A percentile compares a stretch with the other conserved stretches of the same genome.
phyloP scores from a whole-genome alignment of 2,888 invertebrate genomes.

The Tipula helvola region DNA sequence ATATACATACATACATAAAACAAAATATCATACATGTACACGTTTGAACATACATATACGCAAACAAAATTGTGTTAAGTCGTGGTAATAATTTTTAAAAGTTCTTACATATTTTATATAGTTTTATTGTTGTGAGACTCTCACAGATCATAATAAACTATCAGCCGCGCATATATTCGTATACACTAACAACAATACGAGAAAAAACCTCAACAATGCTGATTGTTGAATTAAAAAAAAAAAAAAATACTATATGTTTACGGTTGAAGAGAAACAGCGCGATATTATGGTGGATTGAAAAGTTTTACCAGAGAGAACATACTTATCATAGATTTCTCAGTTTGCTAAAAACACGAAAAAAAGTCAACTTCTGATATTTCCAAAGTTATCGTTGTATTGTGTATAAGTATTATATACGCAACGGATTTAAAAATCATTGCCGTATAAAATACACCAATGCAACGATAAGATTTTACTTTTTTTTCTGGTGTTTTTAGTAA shows the following conservation, averaged over 20 bases:
- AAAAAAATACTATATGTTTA: not conserved
- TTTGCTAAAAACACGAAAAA: too few species aligned
- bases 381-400: too few species aligned
- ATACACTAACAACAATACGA: not conserved
- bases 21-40: not conserved
- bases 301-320: too few species aligned
- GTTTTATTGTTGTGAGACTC: not conserved
- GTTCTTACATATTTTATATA: not conserved
- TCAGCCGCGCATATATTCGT: not conserved
- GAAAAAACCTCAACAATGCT: not conserved
- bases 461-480: too few species aligned
- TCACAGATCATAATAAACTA: not conserved
- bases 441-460: too few species aligned
- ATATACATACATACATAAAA: not conserved
- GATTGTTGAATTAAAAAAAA: not conserved
- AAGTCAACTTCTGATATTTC: too few species aligned
- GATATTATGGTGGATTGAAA: not conserved
- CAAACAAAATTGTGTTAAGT: not conserved
- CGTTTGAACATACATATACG: not conserved
- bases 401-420: too few species aligned
- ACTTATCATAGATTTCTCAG: too few species aligned
- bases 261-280: not conserved
- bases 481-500: too few species aligned
- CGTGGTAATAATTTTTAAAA: not conserved
- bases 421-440: too few species aligned